Base-by-base conservation (phyloP, 2,113 vertebrate genomes). In the Toxostoma redivivum region DNA sequence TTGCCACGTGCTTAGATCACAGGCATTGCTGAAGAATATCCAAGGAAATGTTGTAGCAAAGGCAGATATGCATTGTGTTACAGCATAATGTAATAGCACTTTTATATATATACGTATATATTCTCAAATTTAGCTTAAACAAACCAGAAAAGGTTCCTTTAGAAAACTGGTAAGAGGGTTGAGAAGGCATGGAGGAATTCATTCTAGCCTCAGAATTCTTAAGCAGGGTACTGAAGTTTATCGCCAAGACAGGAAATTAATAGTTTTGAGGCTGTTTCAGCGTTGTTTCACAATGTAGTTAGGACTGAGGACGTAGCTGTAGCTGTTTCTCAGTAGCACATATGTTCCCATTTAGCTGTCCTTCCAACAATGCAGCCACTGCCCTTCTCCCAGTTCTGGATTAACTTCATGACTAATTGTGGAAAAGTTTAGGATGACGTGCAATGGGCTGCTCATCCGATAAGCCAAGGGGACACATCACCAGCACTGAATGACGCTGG, bases 261-360 rank as follows among this genome's bases (percentile, higher is more conserved):
- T 93, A 93, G 70, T 67, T 92, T 62, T 61, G 56, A 81, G 76
- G 58, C 37, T 85, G 80, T 85, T 83, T 96, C 90, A 97, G 84
- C 56, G 40, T 81, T 56, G 58, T 94, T 94, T 96, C 90, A 96
- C 86, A 94, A 88, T 5, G 27, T 12, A 78, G 38, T 81, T 83
- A 2, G 7, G 15, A 48, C 11, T 47, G 62, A 88, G 23, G 66
- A 81, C 0, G 6, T 60, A 70, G 54, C 71, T 85, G 62, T 82
- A 79, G 74, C 74, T 82, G 66, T 66, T 96, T 60, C 90, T 94
- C 14, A 0, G 86, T 81, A 94, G 91, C 72, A 95, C 94, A 77
- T 57, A 28, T 95, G 95, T 96, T 97, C 93, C 92, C 67, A 84
- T 86, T 96, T 96, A 97, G 44, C 86, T 80, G 72, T 44, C 87